phyloP scores from a whole-genome alignment of 2,113 vertebrate genomes.

The Pygoscelis antarcticus region DNA sequence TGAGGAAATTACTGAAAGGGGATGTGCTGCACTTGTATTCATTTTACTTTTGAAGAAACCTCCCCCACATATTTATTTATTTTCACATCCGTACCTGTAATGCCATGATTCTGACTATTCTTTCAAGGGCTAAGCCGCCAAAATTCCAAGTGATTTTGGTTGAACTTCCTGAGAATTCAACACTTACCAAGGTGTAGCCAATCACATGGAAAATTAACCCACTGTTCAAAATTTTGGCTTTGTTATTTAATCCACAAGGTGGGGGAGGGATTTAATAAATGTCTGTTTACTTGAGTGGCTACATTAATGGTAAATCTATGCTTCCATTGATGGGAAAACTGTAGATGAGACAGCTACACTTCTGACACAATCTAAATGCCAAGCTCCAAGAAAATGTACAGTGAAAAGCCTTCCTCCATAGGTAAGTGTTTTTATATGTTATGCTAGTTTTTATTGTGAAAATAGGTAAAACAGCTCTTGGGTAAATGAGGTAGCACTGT shows the following conservation, averaged over 20 bases:
- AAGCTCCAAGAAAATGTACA: not conserved
- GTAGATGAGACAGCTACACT: not conserved
- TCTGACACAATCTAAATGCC: not conserved
- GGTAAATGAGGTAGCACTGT: not conserved
- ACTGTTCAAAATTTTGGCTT: not conserved
- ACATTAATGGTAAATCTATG: not conserved
- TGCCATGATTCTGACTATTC: not conserved
- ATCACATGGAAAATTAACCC: not conserved
- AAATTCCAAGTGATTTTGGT: not conserved
- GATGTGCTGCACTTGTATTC: not conserved
- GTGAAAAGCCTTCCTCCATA: not conserved
- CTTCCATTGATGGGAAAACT: not conserved
- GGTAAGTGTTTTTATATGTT: not conserved
- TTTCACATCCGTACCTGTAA: not conserved
- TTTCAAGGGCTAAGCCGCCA: not conserved
- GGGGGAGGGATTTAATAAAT: not conserved
- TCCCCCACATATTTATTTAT: not conserved
- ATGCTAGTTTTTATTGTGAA: not conserved
- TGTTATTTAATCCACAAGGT: not conserved
- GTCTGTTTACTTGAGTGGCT: not conserved
- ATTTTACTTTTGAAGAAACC: not conserved
- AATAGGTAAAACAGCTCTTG: not conserved
- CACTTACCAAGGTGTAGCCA: not conserved
- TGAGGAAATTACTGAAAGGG: not conserved
- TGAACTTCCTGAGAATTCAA: not conserved